These are phyloP conservation scores for Drosophila nigricruria DNA, from an alignment of 2,888 invertebrate genomes.

Conservation along the genomic window DNA sequence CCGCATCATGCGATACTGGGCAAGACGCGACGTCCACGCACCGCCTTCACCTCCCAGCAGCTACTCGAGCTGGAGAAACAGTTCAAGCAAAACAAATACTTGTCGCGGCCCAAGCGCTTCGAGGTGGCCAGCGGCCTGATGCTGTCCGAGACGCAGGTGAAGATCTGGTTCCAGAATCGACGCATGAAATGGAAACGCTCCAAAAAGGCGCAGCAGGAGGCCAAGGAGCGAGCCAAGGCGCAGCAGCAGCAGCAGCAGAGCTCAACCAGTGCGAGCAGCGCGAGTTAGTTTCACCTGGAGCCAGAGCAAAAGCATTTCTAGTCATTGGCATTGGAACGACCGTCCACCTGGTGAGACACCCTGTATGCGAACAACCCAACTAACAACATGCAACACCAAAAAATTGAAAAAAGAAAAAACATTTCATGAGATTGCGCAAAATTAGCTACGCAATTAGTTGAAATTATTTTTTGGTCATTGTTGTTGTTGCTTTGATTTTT, in stretches of 20 bases:
- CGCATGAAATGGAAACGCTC: constrained; percentile 99
- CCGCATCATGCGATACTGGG: constrained; percentile 92
- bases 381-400: constrained; percentile 9
- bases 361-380: constrained; percentile 32
- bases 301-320: constrained; percentile 48
- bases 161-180: constrained; percentile 99
- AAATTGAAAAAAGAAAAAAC: constrained; percentile 11
- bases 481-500: constrained; percentile 55
- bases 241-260: constrained; percentile 71
- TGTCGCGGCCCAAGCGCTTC: constrained; percentile 98
- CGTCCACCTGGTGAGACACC: constrained; percentile 68
- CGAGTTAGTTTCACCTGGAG: constrained; percentile 56
- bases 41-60: constrained; percentile 98
- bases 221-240: constrained; percentile 87
- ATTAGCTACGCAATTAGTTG: constrained; percentile 75
- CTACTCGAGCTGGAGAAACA: constrained; percentile 98
- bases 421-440: constrained; percentile 61
- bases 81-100: constrained; percentile 99
- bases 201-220: constrained; percentile 97
- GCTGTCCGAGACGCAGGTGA: constrained; percentile 99
- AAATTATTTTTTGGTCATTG: constrained; percentile 57
- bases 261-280: constrained; percentile 24
- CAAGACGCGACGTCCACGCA: constrained; percentile 96
- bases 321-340: constrained; percentile 59
- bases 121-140: constrained; percentile 99